phyloP scores from a whole-genome alignment of 2,888 invertebrate genomes.

The Apodemia mormo region DNA sequence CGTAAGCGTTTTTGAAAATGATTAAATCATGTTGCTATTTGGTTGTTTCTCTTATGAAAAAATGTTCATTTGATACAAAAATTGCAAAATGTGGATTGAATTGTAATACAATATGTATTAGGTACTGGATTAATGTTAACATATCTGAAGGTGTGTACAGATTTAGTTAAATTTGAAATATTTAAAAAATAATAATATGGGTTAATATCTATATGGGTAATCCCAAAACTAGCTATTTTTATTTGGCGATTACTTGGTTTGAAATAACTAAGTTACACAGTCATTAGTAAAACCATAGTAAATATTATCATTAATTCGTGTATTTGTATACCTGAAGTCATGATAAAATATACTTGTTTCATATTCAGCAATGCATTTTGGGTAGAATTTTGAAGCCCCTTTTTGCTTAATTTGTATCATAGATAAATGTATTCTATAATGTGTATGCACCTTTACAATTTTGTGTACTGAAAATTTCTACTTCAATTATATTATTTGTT shows the following conservation, averaged over 20 bases:
- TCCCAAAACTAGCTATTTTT: too few species aligned
- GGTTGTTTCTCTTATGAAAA: too few species aligned
- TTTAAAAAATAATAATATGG: too few species aligned
- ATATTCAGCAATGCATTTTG: too few species aligned
- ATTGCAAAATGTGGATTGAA: too few species aligned
- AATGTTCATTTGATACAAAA: too few species aligned
- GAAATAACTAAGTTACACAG: background rate
- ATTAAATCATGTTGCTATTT: too few species aligned
- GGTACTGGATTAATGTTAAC: background rate
- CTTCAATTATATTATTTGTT: constrained; percentile 34
- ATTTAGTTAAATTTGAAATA: background rate
- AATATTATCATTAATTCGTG: background rate
- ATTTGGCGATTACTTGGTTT: background rate
- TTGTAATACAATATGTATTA: too few species aligned
- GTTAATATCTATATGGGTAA: too few species aligned
- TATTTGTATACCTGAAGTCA: too few species aligned
- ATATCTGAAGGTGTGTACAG: constrained; percentile 15
- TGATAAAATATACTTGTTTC: too few species aligned
- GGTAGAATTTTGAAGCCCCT: too few species aligned
- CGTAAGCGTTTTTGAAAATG: background rate
- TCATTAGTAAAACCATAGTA: background rate
- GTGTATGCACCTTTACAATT: constrained; percentile 21
- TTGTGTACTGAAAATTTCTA: constrained; percentile 60
- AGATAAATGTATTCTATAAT: background rate
- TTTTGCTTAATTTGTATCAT: background rate